These are phyloP conservation scores for Operophtera brumata DNA, from an alignment of 2,888 invertebrate species.

Conservation along the genomic window DNA sequence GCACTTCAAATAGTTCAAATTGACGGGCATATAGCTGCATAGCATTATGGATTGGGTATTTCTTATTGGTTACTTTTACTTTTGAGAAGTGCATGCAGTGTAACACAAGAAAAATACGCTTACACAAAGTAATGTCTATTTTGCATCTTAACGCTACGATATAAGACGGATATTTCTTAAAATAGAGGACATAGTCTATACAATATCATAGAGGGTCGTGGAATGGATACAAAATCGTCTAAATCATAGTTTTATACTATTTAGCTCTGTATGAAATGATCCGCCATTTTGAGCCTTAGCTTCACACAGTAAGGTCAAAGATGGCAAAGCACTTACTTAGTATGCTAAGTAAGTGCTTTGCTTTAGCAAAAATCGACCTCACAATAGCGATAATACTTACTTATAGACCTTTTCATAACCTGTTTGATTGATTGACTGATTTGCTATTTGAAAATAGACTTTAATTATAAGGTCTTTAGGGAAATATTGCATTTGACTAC, in stretches of 20 bases:
- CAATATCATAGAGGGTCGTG: conserved; percentile 63
- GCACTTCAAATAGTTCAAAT: too few relatives aligned
- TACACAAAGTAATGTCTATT: conserved; percentile 12
- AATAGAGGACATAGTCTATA: conserved; percentile 73
- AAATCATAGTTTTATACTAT: conserved; percentile 37
- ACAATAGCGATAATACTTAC: neutral
- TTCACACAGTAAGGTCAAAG: neutral
- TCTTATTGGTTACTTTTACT: neutral
- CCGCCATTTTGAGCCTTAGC: conserved; percentile 10
- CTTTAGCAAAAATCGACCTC: conserved; percentile 5
- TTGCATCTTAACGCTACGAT: conserved; percentile 63
- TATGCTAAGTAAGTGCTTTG: neutral
- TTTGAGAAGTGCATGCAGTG: neutral
- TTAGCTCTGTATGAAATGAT: conserved; percentile 10
- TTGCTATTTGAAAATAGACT: conserved; percentile 3
- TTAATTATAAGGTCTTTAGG: conserved; percentile 1
- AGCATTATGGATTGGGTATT: too few relatives aligned
- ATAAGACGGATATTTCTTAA: conserved; percentile 76
- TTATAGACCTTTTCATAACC: neutral
- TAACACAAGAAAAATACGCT: conserved; percentile 7
- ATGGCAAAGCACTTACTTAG: conserved; percentile 1
- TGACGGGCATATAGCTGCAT: too few relatives aligned
- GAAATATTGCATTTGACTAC: conserved; percentile 31
- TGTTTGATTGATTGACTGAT: too few relatives aligned
- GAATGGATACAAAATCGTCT: conserved; percentile 78